Percentiles rank a stretch among this genome's conserved stretches.
These are phyloP conservation scores for Aythya baeri DNA, from an alignment of 2,113 vertebrate species.

Conservation along the genomic window DNA sequence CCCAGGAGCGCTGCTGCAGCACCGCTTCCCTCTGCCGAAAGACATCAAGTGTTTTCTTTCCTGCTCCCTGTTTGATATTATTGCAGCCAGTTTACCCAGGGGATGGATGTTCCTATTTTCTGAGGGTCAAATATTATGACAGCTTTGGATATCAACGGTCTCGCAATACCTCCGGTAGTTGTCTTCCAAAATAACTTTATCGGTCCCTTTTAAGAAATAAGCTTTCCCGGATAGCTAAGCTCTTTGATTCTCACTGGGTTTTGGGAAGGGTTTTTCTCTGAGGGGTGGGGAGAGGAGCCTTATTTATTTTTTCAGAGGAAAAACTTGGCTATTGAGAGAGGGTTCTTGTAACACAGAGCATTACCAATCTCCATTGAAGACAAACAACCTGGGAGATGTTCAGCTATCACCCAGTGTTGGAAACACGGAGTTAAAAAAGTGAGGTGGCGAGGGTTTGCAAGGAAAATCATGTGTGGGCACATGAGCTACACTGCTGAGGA, in stretches of 20 bases:
- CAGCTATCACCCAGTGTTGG: not conserved
- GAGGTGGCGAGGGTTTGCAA: not conserved
- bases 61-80: not conserved
- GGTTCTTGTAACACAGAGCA: not conserved
- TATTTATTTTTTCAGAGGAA: slow-evolving; percentile 44
- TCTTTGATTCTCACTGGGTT: not conserved
- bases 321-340: not conserved
- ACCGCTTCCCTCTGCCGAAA: not conserved
- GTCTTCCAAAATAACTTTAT: slow-evolving; percentile 43
- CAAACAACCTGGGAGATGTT: not conserved
- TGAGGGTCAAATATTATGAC: slow-evolving; percentile 50
- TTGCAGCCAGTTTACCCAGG: not conserved
- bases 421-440: not conserved
- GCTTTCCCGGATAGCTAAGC: not conserved
- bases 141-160: slow-evolving; percentile 42
- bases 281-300: not conserved
- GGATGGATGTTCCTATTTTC: slow-evolving; percentile 2
- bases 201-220: not conserved
- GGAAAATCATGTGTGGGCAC: not conserved
- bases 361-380: not conserved
- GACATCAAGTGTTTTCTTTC: slow-evolving; percentile 46
- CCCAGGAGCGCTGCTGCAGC: not conserved
- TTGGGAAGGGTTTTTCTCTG: not conserved
- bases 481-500: not conserved
- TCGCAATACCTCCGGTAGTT: not conserved